phyloP scores from a whole-genome alignment of 2,113 vertebrate species.

The Origma solitaria region DNA sequence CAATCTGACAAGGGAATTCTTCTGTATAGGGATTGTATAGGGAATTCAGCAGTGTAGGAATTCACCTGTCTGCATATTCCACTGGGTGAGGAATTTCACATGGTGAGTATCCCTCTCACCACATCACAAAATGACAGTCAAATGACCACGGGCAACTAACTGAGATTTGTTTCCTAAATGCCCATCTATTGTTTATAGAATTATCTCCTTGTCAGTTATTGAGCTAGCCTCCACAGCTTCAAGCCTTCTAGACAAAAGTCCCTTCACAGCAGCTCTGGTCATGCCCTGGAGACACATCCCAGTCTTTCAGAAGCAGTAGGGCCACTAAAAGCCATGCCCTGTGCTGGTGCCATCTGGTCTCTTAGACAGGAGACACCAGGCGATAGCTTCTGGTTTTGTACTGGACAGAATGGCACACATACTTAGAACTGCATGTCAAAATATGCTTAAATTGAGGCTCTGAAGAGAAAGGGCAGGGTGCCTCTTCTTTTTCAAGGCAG shows the following conservation, averaged over 20 bases:
- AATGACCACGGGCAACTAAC: background rate
- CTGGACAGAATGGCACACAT: accelerated
- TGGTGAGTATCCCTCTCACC: background rate
- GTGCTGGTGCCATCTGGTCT: background rate
- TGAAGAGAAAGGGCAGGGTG: background rate
- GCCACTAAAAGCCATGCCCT: background rate
- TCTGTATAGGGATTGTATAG: too few relatives aligned
- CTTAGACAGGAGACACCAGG: background rate
- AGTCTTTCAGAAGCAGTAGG: background rate
- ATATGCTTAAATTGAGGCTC: background rate
- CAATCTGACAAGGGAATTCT: background rate
- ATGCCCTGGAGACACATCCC: too few relatives aligned
- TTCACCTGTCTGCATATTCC: background rate
- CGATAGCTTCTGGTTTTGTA: background rate
- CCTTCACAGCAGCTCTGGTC: background rate
- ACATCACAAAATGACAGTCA: background rate
- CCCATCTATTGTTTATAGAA: background rate
- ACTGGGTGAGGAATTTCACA: background rate
- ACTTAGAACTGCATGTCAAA: background rate
- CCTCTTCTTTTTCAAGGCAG: background rate
- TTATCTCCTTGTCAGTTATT: background rate
- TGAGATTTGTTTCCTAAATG: background rate
- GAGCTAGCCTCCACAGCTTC: background rate
- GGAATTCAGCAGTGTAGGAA: too few relatives aligned
- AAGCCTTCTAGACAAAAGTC: background rate